phyloP scores from a whole-genome alignment of 2,888 invertebrate genomes.

The Cosmia pyralina region DNA sequence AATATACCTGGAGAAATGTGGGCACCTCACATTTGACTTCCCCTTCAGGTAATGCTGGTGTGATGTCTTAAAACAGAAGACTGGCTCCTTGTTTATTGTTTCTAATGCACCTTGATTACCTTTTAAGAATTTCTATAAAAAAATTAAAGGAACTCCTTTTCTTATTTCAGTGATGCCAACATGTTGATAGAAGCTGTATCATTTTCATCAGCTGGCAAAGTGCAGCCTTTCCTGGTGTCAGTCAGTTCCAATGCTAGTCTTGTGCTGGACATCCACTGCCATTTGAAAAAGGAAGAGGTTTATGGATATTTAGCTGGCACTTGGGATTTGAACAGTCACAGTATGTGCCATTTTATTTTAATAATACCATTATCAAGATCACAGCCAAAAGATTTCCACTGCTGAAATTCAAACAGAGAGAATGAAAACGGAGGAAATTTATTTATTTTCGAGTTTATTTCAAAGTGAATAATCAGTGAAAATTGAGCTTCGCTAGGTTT shows the following conservation, averaged over 20 bases:
- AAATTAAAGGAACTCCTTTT: conserved; percentile 34
- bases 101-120: conserved; percentile 23
- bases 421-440: background rate
- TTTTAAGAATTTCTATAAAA: conserved; percentile 27
- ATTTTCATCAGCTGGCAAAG: conserved; percentile 96
- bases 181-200: conserved; percentile 97
- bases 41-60: background rate
- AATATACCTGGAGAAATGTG: background rate
- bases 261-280: conserved; percentile 97
- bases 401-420: background rate
- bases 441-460: conserved; percentile 2
- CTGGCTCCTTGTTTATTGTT: conserved; percentile 38
- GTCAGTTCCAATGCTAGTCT: conserved; percentile 96
- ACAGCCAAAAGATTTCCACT: background rate
- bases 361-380: background rate
- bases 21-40: background rate
- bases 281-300: conserved; percentile 97
- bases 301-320: conserved; percentile 98
- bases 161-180: conserved; percentile 94
- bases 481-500: background rate
- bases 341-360: conserved; percentile 90
- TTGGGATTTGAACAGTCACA: conserved; percentile 98
- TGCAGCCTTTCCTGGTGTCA: conserved; percentile 97
- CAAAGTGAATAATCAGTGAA: background rate
- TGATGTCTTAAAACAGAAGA: background rate